These are phyloP conservation scores for Onychomys leucogaster DNA, from an alignment of 2,797 vertebrate genomes.

Conservation along the genomic window DNA sequence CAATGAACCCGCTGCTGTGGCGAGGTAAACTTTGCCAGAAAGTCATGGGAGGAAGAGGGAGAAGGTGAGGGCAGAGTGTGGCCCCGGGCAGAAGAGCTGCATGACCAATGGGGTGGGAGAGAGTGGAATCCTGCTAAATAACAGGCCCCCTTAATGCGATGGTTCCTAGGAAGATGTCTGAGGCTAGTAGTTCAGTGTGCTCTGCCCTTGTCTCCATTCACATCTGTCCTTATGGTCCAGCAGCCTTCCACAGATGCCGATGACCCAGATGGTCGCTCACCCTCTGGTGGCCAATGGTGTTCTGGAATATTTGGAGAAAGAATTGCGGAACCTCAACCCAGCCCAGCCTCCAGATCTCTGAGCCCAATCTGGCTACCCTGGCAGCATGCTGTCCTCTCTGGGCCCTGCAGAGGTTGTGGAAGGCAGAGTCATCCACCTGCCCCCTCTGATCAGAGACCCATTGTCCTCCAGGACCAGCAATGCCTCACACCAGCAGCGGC, in stretches of 20 bases:
- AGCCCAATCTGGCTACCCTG: slow-evolving; percentile 84
- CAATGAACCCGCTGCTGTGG: no score
- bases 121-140: neutral
- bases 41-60: no score
- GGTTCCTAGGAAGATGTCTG: neutral
- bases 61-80: no score
- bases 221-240: slow-evolving; percentile 92
- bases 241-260: slow-evolving; percentile 90
- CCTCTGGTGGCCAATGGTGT: slow-evolving; percentile 84
- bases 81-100: neutral
- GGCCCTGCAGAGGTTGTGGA: slow-evolving; percentile 91
- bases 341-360: slow-evolving; percentile 82
- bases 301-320: slow-evolving; percentile 91
- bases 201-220: slow-evolving; percentile 78
- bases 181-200: slow-evolving; percentile 44
- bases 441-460: slow-evolving; percentile 89
- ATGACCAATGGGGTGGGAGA: neutral
- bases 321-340: slow-evolving; percentile 91
- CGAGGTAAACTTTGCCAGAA: no score
- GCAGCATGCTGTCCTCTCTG: slow-evolving; percentile 95
- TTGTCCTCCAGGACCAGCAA: slow-evolving; percentile 86
- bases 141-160: neutral
- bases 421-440: slow-evolving; percentile 93
- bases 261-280: slow-evolving; percentile 76
- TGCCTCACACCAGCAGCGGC: no score